Evolutionary conservation across 2,888 invertebrate genomes (phyloP).

Genomic region (Orgyia antiqua): DNA sequence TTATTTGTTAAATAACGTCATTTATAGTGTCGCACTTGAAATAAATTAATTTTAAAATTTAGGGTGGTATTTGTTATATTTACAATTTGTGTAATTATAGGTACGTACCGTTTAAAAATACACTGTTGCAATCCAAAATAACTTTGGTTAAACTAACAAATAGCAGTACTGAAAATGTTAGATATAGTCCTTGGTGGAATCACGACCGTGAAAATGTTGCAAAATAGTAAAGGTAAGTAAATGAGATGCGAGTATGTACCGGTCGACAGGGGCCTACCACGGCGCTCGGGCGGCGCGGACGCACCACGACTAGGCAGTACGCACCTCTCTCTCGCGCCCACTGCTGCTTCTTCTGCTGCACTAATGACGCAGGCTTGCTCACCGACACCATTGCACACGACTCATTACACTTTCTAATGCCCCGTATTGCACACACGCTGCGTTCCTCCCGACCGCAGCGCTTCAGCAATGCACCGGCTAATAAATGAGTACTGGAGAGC

Average conservation of each 20-base stretch:
- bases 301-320: slow-evolving; percentile 29
- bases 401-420: slow-evolving; percentile 73
- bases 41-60: no score
- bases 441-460: slow-evolving; percentile 54
- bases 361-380: slow-evolving; percentile 79
- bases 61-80: no score
- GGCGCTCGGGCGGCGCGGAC: slow-evolving; percentile 4
- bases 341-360: slow-evolving; percentile 93
- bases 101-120: slow-evolving; percentile 28
- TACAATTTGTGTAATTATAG: no score
- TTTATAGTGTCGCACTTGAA: no score
- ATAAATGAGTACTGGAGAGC: slow-evolving; percentile 57
- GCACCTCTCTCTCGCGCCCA: slow-evolving; percentile 96
- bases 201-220: slow-evolving; percentile 47
- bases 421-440: slow-evolving; percentile 65
- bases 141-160: slow-evolving; percentile 23
- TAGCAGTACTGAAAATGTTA: slow-evolving; percentile 25
- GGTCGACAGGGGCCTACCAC: slow-evolving; percentile 12
- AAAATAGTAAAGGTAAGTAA: slow-evolving; percentile 29
- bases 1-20: no score
- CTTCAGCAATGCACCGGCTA: slow-evolving; percentile 70
- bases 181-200: slow-evolving; percentile 31
- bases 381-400: slow-evolving; percentile 72
- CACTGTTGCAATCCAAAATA: slow-evolving; percentile 25
- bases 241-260: slow-evolving; percentile 25